phyloP scores from a whole-genome alignment of 2,888 invertebrate genomes.

The Vesta saturnalis region DNA sequence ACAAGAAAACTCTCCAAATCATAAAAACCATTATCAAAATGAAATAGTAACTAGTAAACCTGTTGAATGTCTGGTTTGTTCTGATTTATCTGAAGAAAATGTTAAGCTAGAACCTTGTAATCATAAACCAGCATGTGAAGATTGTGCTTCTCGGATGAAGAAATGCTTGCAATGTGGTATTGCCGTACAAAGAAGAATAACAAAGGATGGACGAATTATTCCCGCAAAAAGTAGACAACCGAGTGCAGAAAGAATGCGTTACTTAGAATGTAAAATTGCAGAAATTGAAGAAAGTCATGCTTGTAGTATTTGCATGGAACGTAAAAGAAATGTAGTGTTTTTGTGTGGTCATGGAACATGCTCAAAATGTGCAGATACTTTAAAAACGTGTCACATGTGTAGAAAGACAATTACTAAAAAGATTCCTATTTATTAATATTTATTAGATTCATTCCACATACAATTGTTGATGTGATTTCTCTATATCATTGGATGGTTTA shows the following conservation, averaged over 20 bases:
- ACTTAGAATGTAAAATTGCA: slow-evolving; percentile 80
- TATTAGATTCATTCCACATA: neutral
- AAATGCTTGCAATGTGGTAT: slow-evolving; percentile 77
- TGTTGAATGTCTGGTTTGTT: slow-evolving; percentile 76
- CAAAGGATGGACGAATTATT: slow-evolving; percentile 65
- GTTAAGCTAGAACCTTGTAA: slow-evolving; percentile 78
- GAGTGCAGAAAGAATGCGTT: slow-evolving; percentile 72
- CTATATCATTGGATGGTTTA: neutral
- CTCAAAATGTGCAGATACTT: slow-evolving; percentile 80
- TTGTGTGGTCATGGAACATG: slow-evolving; percentile 91
- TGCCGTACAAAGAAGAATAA: slow-evolving; percentile 67
- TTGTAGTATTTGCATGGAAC: slow-evolving; percentile 90
- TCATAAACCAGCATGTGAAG: slow-evolving; percentile 78
- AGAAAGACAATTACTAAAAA: slow-evolving; percentile 79
- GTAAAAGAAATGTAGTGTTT: slow-evolving; percentile 82
- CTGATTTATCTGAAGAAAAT: slow-evolving; percentile 71
- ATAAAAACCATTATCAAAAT: slow-evolving; percentile 55
- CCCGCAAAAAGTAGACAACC: slow-evolving; percentile 67
- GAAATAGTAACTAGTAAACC: slow-evolving; percentile 58
- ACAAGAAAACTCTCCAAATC: slow-evolving; percentile 57
- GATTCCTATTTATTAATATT: slow-evolving; percentile 65
- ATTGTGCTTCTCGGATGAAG: slow-evolving; percentile 80
- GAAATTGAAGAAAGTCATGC: slow-evolving; percentile 88
- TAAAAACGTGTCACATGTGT: slow-evolving; percentile 89
- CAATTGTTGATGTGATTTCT: too few species aligned